These are phyloP conservation scores for Acrocephalus arundinaceus DNA, from an alignment of 2,113 vertebrate genomes.

Conservation along the genomic window DNA sequence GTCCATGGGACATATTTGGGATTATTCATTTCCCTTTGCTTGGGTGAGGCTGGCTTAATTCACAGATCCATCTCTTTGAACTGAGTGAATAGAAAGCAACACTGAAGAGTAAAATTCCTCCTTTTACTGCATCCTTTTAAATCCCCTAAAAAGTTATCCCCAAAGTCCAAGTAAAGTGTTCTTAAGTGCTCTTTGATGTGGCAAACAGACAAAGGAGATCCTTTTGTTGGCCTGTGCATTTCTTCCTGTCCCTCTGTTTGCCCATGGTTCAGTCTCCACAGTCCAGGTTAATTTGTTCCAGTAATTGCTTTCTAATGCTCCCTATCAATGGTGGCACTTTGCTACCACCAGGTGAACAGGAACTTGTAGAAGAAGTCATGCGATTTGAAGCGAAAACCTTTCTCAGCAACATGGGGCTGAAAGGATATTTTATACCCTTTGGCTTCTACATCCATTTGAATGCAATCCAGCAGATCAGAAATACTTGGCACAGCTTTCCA, in stretches of 20 bases:
- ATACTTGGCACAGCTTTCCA: slow-evolving; percentile 79
- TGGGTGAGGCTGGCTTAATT: neutral
- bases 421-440: slow-evolving; percentile 81
- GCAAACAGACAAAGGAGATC: neutral
- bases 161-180: neutral
- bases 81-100: neutral
- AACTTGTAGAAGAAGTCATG: slow-evolving; percentile 82
- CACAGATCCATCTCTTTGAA: neutral
- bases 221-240: accelerated
- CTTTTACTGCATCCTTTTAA: neutral
- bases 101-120: neutral
- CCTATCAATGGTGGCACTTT: neutral
- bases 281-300: neutral
- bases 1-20: accelerated
- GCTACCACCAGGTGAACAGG: slow-evolving; percentile 90
- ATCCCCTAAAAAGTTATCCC: neutral
- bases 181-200: neutral
- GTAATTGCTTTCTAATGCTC: neutral
- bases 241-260: neutral
- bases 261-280: neutral
- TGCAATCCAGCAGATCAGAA: slow-evolving; percentile 84
- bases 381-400: slow-evolving; percentile 75
- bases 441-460: slow-evolving; percentile 83
- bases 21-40: neutral
- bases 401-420: slow-evolving; percentile 62